These are phyloP conservation scores for Molossus molossus DNA, from an alignment of 2,797 vertebrate genomes.

Conservation along the genomic window DNA sequence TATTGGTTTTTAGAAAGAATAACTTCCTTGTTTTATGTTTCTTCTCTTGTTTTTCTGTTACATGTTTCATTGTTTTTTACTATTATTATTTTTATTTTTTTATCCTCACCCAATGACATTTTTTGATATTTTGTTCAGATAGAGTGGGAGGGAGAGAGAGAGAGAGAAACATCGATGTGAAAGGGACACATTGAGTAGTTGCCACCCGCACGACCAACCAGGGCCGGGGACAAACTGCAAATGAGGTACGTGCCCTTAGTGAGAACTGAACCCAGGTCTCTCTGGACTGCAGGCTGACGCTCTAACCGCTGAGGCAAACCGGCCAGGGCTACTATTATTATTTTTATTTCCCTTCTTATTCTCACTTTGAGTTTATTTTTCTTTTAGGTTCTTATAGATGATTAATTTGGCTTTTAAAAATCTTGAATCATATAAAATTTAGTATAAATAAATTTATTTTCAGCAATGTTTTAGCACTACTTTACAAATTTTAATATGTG, in stretches of 20 bases:
- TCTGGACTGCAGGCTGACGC: no score
- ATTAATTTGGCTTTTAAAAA: neutral
- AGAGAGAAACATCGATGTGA: no score
- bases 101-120: neutral
- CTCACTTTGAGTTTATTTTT: neutral
- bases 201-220: no score
- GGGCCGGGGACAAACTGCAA: no score
- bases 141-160: no score
- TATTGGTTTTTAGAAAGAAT: neutral
- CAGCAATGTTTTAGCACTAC: neutral
- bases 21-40: neutral
- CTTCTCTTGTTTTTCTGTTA: neutral
- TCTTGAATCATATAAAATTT: no score
- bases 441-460: neutral
- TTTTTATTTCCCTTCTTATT: neutral
- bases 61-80: neutral
- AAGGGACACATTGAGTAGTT: no score
- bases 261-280: no score
- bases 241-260: no score
- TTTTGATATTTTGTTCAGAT: no score
- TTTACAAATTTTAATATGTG: no score
- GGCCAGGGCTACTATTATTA: neutral
- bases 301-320: no score
- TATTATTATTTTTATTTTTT: neutral
- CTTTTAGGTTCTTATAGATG: neutral